A percentile compares a stretch with the other conserved stretches of the same genome.
phyloP scores from a whole-genome alignment of 2,888 invertebrate species.

The Linyphia triangularis region DNA sequence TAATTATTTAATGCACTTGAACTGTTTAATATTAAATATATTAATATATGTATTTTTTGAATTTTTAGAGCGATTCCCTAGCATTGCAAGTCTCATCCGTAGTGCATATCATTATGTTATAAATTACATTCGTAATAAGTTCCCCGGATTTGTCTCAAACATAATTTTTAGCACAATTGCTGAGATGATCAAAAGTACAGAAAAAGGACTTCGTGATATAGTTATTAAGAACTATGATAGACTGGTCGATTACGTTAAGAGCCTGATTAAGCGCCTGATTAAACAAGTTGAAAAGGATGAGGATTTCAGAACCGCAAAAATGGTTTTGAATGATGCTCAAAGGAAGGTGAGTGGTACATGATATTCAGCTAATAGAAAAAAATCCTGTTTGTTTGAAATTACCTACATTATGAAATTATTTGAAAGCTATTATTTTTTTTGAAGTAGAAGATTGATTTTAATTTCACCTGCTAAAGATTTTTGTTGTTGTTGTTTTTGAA shows the following conservation, averaged over 20 bases:
- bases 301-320: constrained; percentile 8
- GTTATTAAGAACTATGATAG: not conserved
- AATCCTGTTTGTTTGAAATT: too few species aligned
- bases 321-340: not conserved
- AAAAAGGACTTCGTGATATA: not conserved
- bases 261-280: too few species aligned
- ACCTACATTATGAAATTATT: too few species aligned
- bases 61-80: not conserved
- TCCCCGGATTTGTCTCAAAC: not conserved
- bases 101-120: not conserved
- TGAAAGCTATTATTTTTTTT: too few species aligned
- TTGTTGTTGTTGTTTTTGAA: too few species aligned
- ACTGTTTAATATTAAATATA: too few species aligned
- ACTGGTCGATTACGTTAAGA: not conserved
- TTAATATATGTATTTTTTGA: too few species aligned
- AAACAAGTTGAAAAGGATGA: not conserved
- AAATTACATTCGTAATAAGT: not conserved
- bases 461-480: too few species aligned
- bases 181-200: not conserved
- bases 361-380: too few species aligned
- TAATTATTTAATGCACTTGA: too few species aligned
- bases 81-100: not conserved
- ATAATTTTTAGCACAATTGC: not conserved
- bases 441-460: too few species aligned
- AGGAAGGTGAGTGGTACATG: constrained; percentile 12